Evolutionary conservation across 2,888 invertebrate species (phyloP), one percentile per base, ranked within the genome.

Genomic region (Meganola albula): DNA sequence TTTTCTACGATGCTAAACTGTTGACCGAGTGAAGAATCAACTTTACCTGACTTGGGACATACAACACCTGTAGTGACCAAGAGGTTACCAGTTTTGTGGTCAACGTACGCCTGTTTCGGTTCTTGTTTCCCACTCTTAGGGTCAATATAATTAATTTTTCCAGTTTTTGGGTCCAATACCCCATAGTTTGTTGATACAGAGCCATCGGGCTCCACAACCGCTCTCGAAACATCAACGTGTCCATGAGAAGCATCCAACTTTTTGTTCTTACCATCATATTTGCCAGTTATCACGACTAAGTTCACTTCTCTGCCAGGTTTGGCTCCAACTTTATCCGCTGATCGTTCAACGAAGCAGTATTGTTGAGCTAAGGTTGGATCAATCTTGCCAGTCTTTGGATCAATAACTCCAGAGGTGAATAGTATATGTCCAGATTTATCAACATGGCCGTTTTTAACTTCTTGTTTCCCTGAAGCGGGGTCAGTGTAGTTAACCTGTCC

Each of bases 371-470:
- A 69, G 0, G 86, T 84, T n/a, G 90, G 87, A 57, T 92, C 91
- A 20, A 88, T 69, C 59, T 91, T 91, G 3, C 91, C 91, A 1
- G 91, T 91, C 41, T 87, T 87, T 0, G 91, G 91, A 67, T 92
- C 91, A 8, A 90, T 75, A 3, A 91, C 89, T 27, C 89, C 90
- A 1, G 87, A 83, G 1, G 88, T 83, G 18, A 92, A 82, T 24
- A 90, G 77, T 38, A 92, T 85, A 57, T 91, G 90, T 11, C 91
- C 91, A 0, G 91, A 88, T 53, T 89, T 88, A 60, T 92, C 92
- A 1, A 92, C 80, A 51, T 90, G 89, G 8, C 92, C 92, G 51
- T 89, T 88, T 50, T 88, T 88, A 3, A 87, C 70, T 48, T 91
- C 90, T 46, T 88, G 88, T 58, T 91, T 90, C 12, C 91, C 91